Evolutionary conservation across 2,888 invertebrate species (phyloP), one percentile per base, ranked within the genome.

Genomic region (Phortica okadai): DNA sequence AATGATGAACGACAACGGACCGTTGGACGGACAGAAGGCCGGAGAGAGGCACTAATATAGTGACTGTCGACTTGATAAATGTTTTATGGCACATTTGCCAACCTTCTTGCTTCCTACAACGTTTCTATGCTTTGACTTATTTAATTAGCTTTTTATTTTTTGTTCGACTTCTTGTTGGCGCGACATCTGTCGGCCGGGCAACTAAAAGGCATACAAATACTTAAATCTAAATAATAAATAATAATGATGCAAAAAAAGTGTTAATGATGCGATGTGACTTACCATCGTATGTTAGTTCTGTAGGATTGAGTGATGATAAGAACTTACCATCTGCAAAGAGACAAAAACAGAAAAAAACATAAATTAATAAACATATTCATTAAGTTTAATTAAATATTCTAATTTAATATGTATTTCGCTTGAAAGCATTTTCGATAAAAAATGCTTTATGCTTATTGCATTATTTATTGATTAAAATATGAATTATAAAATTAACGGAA

Each of bases 231-330:
- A 72, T 25, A 25, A 50, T 41, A 76, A 25, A 50, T 41, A 76
- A 45, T 56, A 72, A 45, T 64, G 25, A 69, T 50, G 11, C 10
- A 41, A 76, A 76, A 59, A 74, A 64, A 77, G 77, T 73, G 80
- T 74, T 82, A 81, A 81, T 83, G 83, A 82, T 79, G 88, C 88
- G 89, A 87, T 90, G 90, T 89, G 90, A 91, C 91, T 91, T 91
- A 91, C 91, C 91, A 90, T 91, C 91, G 84, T 91, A 91, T 90
- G 91, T 90, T 91, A 91, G 91, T 91, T 91, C 91, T 91, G 91
- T 89, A 91, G 91, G 90, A 90, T 91, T 91, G 90, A 90, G 90
- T 91, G 90, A 91, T 91, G 91, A 91, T 90, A 91, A 91, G 90
- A 90, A 91, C 91, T 91, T 91, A 91, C 91, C 91, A 91, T 91